Conservation (phyloP, 2,113 vertebrate genomes). For the rabbit (Oryctolagus cuniculus) region DNA sequence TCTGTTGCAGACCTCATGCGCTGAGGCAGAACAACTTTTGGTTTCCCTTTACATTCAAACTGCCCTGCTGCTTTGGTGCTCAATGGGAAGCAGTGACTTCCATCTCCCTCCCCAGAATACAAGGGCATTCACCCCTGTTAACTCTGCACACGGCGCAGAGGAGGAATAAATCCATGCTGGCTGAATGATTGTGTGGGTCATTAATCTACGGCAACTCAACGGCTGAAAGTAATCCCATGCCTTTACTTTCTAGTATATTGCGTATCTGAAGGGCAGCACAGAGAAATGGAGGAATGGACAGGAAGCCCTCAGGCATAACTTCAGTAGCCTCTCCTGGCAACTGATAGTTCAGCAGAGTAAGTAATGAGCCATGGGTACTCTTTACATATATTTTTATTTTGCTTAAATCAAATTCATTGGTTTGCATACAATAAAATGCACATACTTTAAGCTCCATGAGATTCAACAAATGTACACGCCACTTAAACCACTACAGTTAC, state of each 20-base stretch:
- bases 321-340: constrained; percentile 32
- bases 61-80: not conserved
- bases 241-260: constrained; percentile 72
- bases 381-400: not conserved
- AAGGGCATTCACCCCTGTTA: not conserved
- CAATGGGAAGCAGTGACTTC: not conserved
- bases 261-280: not conserved
- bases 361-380: not conserved
- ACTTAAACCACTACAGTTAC: too few species aligned
- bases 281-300: not conserved
- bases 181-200: not conserved
- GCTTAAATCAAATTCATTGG: not conserved
- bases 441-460: not conserved
- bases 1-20: not conserved
- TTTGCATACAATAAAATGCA: not conserved
- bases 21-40: not conserved
- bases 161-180: not conserved
- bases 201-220: not conserved
- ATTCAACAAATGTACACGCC: not conserved
- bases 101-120: not conserved
- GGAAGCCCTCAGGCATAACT: rapidly evolving
- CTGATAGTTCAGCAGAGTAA: constrained; percentile 66
- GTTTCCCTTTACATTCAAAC: not conserved
- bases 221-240: not conserved
- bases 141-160: not conserved